Conservation (phyloP, 2,113 vertebrate species). For the Apaloderma vittatum region DNA sequence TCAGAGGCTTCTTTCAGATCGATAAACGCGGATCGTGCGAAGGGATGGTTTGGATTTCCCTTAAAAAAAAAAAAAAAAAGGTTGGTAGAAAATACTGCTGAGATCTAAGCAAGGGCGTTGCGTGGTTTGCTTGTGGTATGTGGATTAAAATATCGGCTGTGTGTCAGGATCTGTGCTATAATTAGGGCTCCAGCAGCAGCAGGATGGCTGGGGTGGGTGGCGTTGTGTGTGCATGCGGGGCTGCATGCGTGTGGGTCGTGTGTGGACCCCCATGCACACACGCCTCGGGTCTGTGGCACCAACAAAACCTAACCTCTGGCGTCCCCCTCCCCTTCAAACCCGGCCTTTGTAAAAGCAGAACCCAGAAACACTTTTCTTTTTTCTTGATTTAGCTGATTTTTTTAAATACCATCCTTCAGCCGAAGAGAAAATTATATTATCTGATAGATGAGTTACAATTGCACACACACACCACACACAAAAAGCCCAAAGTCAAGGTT, state of each 20-base stretch:
- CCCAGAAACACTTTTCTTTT: not conserved
- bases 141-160: not conserved
- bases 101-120: not conserved
- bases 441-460: not conserved
- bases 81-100: not conserved
- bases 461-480: not conserved
- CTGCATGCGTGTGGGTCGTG: not conserved
- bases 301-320: not conserved
- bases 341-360: not conserved
- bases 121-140: not conserved
- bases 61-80: not conserved
- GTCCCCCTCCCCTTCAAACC: not conserved
- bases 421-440: not conserved
- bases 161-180: not conserved
- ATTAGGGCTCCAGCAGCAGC: not conserved
- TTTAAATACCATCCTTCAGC: not conserved
- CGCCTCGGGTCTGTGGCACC: not conserved
- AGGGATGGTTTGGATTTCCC: not conserved
- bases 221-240: conserved; percentile 1
- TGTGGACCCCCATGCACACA: not conserved
- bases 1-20: not conserved
- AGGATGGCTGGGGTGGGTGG: not conserved
- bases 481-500: conserved; percentile 79
- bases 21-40: not conserved
- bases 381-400: accelerated